These are phyloP conservation scores for Micrastur ruficollis DNA, from an alignment of 2,797 vertebrate species.

Conservation along the genomic window DNA sequence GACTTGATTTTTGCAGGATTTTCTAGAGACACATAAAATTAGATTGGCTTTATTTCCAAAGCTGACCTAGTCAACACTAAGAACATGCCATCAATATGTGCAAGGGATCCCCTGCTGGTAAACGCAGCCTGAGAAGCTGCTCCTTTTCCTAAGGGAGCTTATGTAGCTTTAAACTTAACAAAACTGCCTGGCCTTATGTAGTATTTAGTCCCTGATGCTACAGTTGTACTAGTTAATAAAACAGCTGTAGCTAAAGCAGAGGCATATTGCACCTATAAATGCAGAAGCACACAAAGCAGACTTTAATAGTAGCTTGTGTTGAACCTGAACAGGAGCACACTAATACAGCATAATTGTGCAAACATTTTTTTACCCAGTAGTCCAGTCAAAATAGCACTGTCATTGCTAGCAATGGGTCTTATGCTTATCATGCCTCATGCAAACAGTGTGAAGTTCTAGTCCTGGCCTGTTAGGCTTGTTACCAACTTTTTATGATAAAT, in stretches of 20 bases:
- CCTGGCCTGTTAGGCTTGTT: background rate
- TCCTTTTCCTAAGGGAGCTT: background rate
- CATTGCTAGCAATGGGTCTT: background rate
- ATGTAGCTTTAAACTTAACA: background rate
- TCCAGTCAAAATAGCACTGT: background rate
- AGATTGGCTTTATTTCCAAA: background rate
- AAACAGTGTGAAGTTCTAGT: background rate
- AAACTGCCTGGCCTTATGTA: background rate
- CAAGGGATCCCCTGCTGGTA: background rate
- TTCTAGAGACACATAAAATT: background rate
- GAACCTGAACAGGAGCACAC: background rate
- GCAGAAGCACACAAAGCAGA: background rate
- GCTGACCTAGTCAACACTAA: background rate
- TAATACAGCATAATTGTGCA: background rate
- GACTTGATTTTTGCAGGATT: background rate
- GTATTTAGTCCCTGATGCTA: background rate
- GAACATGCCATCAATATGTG: background rate
- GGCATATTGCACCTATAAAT: background rate
- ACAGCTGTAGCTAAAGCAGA: background rate
- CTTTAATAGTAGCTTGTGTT: background rate
- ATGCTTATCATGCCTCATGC: background rate
- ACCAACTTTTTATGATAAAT: background rate
- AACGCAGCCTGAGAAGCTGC: background rate
- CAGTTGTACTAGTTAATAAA: background rate
- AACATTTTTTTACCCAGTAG: background rate